Evolutionary conservation across 1,140 invertebrate species (phyloP), one percentile per base, ranked within the genome.

Genomic region (Aphaenogaster floridana): DNA sequence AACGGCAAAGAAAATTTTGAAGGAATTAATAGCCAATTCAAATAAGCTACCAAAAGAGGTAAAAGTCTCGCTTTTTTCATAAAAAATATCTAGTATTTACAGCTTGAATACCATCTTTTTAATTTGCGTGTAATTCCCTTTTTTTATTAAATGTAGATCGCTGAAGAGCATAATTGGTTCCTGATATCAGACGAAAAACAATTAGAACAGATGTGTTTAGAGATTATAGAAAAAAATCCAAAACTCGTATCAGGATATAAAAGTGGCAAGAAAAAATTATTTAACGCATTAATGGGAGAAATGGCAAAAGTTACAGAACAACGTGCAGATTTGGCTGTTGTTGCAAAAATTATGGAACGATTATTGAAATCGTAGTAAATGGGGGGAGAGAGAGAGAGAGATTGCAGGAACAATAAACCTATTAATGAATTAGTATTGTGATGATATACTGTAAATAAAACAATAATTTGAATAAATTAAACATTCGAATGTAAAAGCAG

Each of bases 251-350:
- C 95, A 89, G 95, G 96, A 88, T 98, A 97, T 91, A 97, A 96
- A 94, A 94, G 94, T 6, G 97, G 97, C n/a, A 98, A 98, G 93
- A 94, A 89, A 3, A 97, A 97, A 95, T 96, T 97, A 5, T 96
- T 97, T 68, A 96, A 96, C 88, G 96, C 96, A 66, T 96, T 98
- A 59, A 91, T 97, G 45, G 96, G 96, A n/a, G 93, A 96, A 87
- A 94, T 97, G 45, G 95, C 93, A 54, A 96, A 96, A 81, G 94
- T 94, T 81, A 96, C 96, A n/a, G 92, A 97, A 36, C 94, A 97
- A 89, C 96, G 96, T 94, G 96, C 96, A 39, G 96, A 98, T 92
- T 97, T 98, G 97, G 94, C 93, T 72, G 78, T 96, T 86, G 97
- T 96, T 83, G 93, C 96, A 45, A 93, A 96, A 88, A 96, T 96